These are phyloP conservation scores for Macrophya alboannulata DNA, from an alignment of 2,888 invertebrate species.

Conservation along the genomic window DNA sequence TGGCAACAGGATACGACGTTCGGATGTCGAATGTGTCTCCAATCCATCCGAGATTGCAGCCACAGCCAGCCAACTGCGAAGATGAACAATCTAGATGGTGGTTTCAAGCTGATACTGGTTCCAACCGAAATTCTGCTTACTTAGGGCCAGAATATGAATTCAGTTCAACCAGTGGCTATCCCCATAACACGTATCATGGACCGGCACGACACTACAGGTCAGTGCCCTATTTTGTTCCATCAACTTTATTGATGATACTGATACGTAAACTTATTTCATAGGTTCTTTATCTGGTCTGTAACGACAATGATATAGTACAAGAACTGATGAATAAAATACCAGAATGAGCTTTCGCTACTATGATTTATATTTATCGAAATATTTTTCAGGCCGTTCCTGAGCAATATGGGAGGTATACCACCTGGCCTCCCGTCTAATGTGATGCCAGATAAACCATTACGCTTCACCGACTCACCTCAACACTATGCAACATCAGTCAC, in stretches of 20 bases:
- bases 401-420: constrained; percentile 76
- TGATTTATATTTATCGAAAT: neutral
- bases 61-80: constrained; percentile 75
- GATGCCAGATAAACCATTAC: constrained; percentile 82
- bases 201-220: constrained; percentile 88
- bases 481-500: constrained; percentile 83
- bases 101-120: constrained; percentile 73
- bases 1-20: constrained; percentile 96
- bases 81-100: constrained; percentile 76
- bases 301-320: too few relatives aligned
- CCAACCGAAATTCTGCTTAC: constrained; percentile 76
- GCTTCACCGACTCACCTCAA: constrained; percentile 89
- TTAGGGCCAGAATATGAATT: constrained; percentile 83
- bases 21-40: constrained; percentile 93
- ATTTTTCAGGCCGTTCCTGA: constrained; percentile 73
- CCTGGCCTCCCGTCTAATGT: constrained; percentile 73
- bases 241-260: too few relatives aligned
- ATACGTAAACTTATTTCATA: too few relatives aligned
- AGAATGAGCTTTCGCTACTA: neutral
- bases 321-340: too few relatives aligned
- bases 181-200: constrained; percentile 96
- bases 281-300: neutral
- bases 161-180: constrained; percentile 83
- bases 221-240: constrained; percentile 25
- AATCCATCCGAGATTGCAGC: constrained; percentile 90